Evolutionary conservation across 1,140 invertebrate species (phyloP), one percentile per base, ranked within the genome.

Genomic region (Caenorhabditis latens): DNA sequence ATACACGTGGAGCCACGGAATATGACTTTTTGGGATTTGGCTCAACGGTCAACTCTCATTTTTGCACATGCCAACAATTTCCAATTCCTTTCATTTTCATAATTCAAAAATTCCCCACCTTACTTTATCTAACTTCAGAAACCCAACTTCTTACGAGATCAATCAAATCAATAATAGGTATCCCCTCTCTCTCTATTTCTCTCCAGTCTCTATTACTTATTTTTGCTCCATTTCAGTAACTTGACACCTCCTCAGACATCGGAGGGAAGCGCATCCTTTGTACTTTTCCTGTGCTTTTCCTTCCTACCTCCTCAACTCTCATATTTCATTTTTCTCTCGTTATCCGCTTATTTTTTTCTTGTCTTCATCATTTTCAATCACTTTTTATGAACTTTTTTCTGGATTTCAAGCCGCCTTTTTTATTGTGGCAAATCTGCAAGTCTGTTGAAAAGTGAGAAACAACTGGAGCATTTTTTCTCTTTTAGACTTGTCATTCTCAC

Each of bases 241-340:
- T 50, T 50, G 71, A 79, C 71, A 79, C 71, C 71, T 79, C 46
- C 67, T 75, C 7, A 46, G 43, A 67, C 11, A 53, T 11, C 50
- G 13, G 14, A 32, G 14, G 71, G 71, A 79, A 79, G 46, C 71
- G 71, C 71, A 79, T 79, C 71, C 71, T 79, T 79, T 79, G 71
- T 79, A 79, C 71, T 79, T 50, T 79, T 79, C 40, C 71, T 79
- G 8, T 50, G 0, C n/a, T 24, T 50, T 24, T 50, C 24, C 24
- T 65, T 16, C 14, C 61, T 40, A 11, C 16, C 61, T 43, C 65
- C 13, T 43, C 16, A 11, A 14, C 14, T 42, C 46, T 16, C 13
- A 13, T 50, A 8, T 32, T n/a, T 32, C 8, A 9, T 16, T 19
- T 58, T n/a, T 58, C 57, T 58, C 57, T 58, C 57, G 16, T n/a